Conservation (phyloP, 2,888 invertebrate species). For the Theretra japonica region DNA sequence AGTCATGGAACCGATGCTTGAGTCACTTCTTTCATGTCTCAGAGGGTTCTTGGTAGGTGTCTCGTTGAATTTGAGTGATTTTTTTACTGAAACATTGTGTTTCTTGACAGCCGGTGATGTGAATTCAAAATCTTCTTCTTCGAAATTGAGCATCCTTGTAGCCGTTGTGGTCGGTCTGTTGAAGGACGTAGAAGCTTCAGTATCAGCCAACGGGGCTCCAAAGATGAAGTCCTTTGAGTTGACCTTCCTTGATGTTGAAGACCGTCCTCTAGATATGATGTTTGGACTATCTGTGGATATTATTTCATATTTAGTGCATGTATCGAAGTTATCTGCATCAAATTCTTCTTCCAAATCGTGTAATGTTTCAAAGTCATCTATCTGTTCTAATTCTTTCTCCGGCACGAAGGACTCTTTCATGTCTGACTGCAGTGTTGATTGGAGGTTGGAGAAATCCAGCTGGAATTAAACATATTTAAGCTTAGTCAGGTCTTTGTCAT, state of each 20-base stretch:
- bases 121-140: constrained; percentile 75
- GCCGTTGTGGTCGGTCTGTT: constrained; percentile 62
- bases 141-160: constrained; percentile 74
- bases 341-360: constrained; percentile 80
- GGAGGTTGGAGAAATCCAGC: constrained; percentile 70
- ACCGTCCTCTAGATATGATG: constrained; percentile 72
- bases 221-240: constrained; percentile 70
- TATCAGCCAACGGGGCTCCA: constrained; percentile 75
- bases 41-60: constrained; percentile 61
- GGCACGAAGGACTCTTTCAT: constrained; percentile 60
- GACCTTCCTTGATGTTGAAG: constrained; percentile 62
- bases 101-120: constrained; percentile 68
- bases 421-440: constrained; percentile 28
- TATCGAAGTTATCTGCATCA: constrained; percentile 70
- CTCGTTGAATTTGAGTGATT: constrained; percentile 71
- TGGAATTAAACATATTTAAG: constrained; percentile 50
- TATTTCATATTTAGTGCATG: constrained; percentile 79
- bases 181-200: constrained; percentile 74
- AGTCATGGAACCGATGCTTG: constrained; percentile 68
- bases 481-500: neutral
- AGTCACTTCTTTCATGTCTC: constrained; percentile 66
- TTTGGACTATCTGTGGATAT: constrained; percentile 80
- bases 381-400: constrained; percentile 57
- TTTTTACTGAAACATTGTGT: constrained; percentile 62
- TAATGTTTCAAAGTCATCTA: constrained; percentile 68